Evolutionary conservation across 2,113 vertebrate species (phyloP).

Genomic region (Stegostoma tigrinum): DNA sequence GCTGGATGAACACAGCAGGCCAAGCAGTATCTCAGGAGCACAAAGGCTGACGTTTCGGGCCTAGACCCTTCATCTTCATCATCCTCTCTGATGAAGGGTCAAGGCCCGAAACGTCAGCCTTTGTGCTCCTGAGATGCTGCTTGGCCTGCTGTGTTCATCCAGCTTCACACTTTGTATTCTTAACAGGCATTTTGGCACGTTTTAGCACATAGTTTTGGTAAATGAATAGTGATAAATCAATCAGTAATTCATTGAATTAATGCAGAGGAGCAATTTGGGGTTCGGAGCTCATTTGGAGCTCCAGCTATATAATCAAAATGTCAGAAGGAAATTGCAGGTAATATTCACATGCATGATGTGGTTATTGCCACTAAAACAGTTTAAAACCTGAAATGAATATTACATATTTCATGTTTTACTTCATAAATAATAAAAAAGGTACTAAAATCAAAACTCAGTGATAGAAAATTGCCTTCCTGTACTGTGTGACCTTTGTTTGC

Average conservation of each 20-base stretch:
- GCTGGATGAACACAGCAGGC: too few species aligned
- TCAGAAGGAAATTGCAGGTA: background rate
- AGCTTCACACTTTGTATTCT: too few species aligned
- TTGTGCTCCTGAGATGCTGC: too few species aligned
- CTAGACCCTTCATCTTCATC: too few species aligned
- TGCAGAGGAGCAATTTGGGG: background rate
- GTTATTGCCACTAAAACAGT: background rate
- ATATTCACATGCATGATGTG: background rate
- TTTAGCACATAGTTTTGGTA: background rate
- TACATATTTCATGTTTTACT: background rate
- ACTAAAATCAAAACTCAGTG: background rate
- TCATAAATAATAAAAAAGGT: background rate
- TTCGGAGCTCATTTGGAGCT: background rate
- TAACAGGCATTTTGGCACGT: background rate
- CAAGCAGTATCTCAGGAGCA: too few species aligned
- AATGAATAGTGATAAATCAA: background rate
- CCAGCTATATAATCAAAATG: background rate
- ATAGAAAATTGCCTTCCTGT: background rate
- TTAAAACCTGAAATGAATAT: background rate
- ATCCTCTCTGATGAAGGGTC: too few species aligned
- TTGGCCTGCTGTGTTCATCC: too few species aligned
- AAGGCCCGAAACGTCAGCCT: too few species aligned
- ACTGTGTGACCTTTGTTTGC: background rate
- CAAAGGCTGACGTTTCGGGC: too few species aligned
- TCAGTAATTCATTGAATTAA: background rate